A percentile compares a stretch with the other conserved stretches of the same genome.
phyloP scores from a whole-genome alignment of 1,140 invertebrate species.

The Prorops nasuta region DNA sequence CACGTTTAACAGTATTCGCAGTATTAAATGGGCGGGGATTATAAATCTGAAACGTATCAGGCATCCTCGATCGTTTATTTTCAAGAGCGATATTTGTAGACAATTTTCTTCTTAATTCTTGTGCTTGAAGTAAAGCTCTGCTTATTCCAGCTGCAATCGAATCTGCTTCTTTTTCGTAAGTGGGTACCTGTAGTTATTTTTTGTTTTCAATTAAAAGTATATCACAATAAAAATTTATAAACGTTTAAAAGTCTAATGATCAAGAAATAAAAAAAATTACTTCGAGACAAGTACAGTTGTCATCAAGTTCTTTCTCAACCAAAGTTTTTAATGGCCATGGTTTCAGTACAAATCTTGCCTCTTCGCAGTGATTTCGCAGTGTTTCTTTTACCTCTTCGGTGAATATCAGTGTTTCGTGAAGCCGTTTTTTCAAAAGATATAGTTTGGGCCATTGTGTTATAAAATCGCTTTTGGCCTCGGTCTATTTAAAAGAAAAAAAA shows the following conservation, averaged over 20 bases:
- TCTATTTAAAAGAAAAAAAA: conserved; percentile 17
- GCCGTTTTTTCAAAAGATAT: conserved; percentile 30
- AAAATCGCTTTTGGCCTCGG: no score
- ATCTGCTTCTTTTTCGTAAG: conserved; percentile 21
- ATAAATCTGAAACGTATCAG: no score
- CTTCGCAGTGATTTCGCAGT: conserved; percentile 39
- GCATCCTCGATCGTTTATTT: no score
- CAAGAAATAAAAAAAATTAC: conserved; percentile 30
- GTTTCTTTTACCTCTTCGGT: conserved; percentile 38
- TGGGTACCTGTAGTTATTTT: conserved; percentile 11
- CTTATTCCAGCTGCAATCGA: conserved; percentile 38
- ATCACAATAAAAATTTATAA: conserved; percentile 1
- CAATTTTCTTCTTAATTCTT: conserved; percentile 37
- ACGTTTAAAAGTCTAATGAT: conserved; percentile 4
- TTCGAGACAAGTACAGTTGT: conserved; percentile 38
- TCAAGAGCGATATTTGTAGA: conserved; percentile 13
- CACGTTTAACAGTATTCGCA: no score
- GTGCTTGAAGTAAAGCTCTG: conserved; percentile 34
- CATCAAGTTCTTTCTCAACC: conserved; percentile 23
- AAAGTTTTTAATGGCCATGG: conserved; percentile 40
- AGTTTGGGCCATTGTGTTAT: conserved; percentile 17
- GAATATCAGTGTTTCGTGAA: conserved; percentile 24
- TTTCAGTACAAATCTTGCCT: conserved; percentile 42
- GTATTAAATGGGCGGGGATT: no score
- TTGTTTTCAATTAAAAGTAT: neutral